Evolutionary conservation across 2,113 vertebrate species (phyloP), one percentile per base, ranked within the genome.

Genomic region (Cyrtonyx montezumae): DNA sequence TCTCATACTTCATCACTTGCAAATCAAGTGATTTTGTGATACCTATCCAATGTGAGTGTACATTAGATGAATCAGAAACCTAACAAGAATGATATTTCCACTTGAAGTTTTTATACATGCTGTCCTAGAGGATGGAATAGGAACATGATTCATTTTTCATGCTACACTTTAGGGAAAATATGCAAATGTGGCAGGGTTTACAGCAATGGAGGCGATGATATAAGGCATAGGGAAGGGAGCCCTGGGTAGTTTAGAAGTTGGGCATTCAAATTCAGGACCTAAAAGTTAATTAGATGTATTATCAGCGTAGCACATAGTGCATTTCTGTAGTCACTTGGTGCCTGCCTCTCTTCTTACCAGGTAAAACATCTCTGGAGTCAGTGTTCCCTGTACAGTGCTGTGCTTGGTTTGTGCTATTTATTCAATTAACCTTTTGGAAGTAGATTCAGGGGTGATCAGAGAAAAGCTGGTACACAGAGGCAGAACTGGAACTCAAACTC

Each of bases 21-120:
- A 93, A 89, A 69, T 19, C 63, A 53, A 55, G 18, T 48, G 36
- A 91, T 92, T 95, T 92, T 73, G 84, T 85, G 75, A 0, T 93
- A 23, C 40, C 42, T 94, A 49, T 49, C 69, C 42, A 79, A 45
- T 36, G 8, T 30, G n/a, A 9, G 8, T 32, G 65, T 73, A 28
- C 11, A 34, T 53, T 53, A 20, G 36, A 28, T 36, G 36, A 79
- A 53, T 28, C 51, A 53, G 51, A 26, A 53, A 17, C 51, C 26
- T 28, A 17, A 53, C 51, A 53, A 26, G 16, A 53, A 30, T 53
- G 16, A 9, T 30, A 53, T 30, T 79, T 45, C 78, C 46, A n/a
- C 48, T 13, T 36, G 1, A 61, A 65, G 28, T 78, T 86, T 80
- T 87, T 61, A 25, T 43, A 7, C 6, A 0, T 17, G 13, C 45